phyloP scores from a whole-genome alignment of 2,113 vertebrate genomes.

The Silurus glanis region DNA sequence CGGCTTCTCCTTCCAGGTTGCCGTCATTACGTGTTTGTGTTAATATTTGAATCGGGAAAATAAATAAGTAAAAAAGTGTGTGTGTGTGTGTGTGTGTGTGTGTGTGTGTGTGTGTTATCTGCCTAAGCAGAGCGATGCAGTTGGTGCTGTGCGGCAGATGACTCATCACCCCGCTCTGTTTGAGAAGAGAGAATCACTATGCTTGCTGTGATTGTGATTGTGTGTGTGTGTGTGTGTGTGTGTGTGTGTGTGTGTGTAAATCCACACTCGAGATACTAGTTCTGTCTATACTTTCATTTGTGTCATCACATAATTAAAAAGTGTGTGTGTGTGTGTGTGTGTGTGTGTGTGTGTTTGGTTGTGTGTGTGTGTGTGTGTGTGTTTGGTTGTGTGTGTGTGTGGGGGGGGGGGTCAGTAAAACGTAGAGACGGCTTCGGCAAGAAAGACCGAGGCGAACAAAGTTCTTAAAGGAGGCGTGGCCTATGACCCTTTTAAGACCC shows the following conservation, averaged over 20 bases:
- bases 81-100: constrained; percentile 43
- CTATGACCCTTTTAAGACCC: neutral
- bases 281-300: constrained; percentile 49
- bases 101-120: constrained; percentile 39
- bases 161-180: constrained; percentile 60
- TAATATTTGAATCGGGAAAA: constrained; percentile 40
- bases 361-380: too few relatives aligned
- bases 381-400: neutral
- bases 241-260: constrained; percentile 21
- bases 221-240: constrained; percentile 18
- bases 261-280: constrained; percentile 45
- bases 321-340: constrained; percentile 8
- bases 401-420: neutral
- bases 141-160: constrained; percentile 55
- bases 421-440: too few relatives aligned
- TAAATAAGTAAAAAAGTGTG: constrained; percentile 7
- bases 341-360: constrained; percentile 20
- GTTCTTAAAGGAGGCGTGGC: neutral
- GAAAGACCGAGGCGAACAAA: too few relatives aligned
- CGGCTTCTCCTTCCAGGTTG: constrained; percentile 18
- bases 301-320: constrained; percentile 51
- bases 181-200: constrained; percentile 56
- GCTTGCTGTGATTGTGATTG: constrained; percentile 16
- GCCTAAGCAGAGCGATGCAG: constrained; percentile 53
- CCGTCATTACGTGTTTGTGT: constrained; percentile 33